phyloP scores from a whole-genome alignment of 2,888 invertebrate species.

The Augiades crinisus region DNA sequence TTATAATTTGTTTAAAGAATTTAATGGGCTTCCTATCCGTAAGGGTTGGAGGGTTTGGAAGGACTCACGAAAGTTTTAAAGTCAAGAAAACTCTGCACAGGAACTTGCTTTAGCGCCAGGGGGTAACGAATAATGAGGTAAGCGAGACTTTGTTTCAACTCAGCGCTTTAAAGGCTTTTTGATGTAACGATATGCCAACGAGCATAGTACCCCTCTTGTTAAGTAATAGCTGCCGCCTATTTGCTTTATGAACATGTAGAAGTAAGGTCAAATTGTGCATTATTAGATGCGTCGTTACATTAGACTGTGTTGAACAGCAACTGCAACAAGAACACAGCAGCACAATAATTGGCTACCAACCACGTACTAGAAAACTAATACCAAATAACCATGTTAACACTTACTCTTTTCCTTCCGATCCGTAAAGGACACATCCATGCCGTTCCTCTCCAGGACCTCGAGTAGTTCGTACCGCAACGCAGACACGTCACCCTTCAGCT shows the following conservation, averaged over 20 bases:
- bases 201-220: too few relatives aligned
- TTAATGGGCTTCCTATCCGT: conserved; percentile 42
- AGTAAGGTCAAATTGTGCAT: too few relatives aligned
- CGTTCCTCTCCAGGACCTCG: conserved; percentile 93
- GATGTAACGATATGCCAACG: too few relatives aligned
- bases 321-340: neutral
- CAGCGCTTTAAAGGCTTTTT: neutral
- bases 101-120: conserved; percentile 3
- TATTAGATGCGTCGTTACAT: too few relatives aligned
- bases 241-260: too few relatives aligned
- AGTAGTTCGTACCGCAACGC: conserved; percentile 95
- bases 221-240: too few relatives aligned
- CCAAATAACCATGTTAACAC: too few relatives aligned
- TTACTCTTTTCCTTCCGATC: conserved; percentile 88
- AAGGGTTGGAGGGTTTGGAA: conserved; percentile 6
- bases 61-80: conserved; percentile 11
- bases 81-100: neutral
- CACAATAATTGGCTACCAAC: too few relatives aligned
- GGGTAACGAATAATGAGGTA: neutral
- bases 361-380: too few relatives aligned
- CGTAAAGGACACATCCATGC: conserved; percentile 90
- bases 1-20: conserved; percentile 57
- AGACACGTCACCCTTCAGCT: conserved; percentile 96
- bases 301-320: too few relatives aligned
- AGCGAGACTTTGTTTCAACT: neutral